These are phyloP conservation scores for Alitta virens DNA, from an alignment of 2,888 invertebrate genomes.

Conservation along the genomic window DNA sequence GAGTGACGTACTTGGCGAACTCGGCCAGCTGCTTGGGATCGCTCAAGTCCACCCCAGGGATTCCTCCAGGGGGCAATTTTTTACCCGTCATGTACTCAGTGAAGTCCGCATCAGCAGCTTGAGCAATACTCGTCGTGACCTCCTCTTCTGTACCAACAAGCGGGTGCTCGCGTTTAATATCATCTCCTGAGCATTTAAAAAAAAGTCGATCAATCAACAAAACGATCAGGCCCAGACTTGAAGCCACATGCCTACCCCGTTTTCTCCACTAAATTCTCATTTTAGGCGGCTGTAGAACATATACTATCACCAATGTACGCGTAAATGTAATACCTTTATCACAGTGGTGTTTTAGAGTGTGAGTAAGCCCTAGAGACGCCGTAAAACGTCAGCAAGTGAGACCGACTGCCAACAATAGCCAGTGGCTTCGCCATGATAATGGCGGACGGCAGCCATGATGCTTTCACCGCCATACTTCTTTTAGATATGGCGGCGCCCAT, in stretches of 20 bases:
- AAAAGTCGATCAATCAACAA: too few species aligned
- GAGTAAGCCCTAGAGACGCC: too few species aligned
- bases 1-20: slow-evolving; percentile 67
- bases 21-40: slow-evolving; percentile 92
- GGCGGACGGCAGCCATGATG: slow-evolving; percentile 60
- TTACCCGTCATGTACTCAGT: slow-evolving; percentile 91
- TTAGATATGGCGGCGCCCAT: slow-evolving; percentile 67
- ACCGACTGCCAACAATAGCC: not conserved
- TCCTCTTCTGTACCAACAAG: slow-evolving; percentile 30
- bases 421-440: slow-evolving; percentile 40
- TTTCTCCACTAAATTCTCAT: too few species aligned
- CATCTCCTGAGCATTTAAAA: not conserved
- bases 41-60: slow-evolving; percentile 82
- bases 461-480: slow-evolving; percentile 62
- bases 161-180: slow-evolving; percentile 11
- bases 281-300: too few species aligned
- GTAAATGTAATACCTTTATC: too few species aligned
- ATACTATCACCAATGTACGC: too few species aligned
- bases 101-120: slow-evolving; percentile 75
- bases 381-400: too few species aligned
- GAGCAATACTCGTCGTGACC: slow-evolving; percentile 63
- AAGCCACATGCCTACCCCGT: too few species aligned
- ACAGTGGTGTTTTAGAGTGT: too few species aligned
- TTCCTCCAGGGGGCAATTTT: slow-evolving; percentile 69
- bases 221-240: too few species aligned